phyloP scores from a whole-genome alignment of 2,797 vertebrate species.

The Neomorphus geoffroyi region DNA sequence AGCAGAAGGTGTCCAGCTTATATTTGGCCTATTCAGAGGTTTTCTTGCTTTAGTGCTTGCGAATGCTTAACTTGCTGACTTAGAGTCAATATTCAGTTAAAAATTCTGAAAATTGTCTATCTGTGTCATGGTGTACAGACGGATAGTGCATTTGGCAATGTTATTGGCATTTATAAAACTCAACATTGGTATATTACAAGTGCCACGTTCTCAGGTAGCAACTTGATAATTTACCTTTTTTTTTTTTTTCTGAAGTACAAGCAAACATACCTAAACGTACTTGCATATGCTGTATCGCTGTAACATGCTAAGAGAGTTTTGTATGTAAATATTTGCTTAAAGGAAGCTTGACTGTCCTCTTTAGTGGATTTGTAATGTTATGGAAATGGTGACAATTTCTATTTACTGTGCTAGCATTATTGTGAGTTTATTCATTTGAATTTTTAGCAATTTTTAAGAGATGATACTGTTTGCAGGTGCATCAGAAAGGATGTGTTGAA shows the following conservation, averaged over 20 bases:
- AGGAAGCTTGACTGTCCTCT: neutral
- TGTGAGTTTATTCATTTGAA: neutral
- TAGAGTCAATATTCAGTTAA: neutral
- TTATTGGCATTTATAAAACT: neutral
- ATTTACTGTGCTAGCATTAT: neutral
- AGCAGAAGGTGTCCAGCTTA: neutral
- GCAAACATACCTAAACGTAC: neutral
- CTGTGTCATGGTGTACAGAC: neutral
- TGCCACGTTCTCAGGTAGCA: neutral
- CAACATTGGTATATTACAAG: neutral
- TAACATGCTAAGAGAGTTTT: neutral
- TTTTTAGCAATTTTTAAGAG: neutral
- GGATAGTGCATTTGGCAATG: fast-evolving
- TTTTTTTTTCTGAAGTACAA: slow-evolving; percentile 30
- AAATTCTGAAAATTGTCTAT: neutral
- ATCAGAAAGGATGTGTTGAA: neutral
- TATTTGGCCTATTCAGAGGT: neutral
- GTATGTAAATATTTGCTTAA: neutral
- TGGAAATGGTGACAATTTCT: neutral
- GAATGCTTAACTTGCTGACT: neutral
- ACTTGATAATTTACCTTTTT: neutral
- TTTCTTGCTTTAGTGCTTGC: neutral
- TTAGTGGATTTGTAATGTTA: neutral
- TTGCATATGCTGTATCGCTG: neutral
- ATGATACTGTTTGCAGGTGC: neutral